Evolutionary conservation across 2,797 vertebrate genomes (phyloP).

Genomic region (Hydrolagus colliei): DNA sequence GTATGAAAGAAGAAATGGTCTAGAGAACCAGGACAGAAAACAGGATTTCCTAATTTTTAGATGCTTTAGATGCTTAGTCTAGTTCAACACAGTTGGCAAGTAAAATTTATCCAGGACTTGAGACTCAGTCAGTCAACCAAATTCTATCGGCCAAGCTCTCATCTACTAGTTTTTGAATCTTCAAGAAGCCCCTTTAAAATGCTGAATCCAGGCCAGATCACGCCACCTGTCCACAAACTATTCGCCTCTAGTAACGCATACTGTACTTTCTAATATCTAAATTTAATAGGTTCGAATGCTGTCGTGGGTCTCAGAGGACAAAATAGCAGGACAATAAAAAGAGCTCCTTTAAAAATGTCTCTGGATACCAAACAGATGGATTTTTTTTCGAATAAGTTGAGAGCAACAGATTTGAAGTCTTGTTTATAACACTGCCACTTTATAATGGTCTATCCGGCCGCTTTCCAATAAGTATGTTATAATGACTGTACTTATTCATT

Average conservation of each 20-base stretch:
- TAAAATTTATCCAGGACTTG: background rate
- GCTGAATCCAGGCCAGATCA: background rate
- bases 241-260: background rate
- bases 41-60: too few species aligned
- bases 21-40: too few species aligned
- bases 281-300: background rate
- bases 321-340: background rate
- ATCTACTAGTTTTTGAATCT: background rate
- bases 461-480: background rate
- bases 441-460: slow-evolving; percentile 12
- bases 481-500: slow-evolving; percentile 15
- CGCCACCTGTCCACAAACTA: background rate
- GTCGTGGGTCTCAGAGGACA: background rate
- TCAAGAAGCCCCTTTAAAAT: background rate
- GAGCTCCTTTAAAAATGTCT: slow-evolving; percentile 7
- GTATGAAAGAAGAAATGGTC: too few species aligned
- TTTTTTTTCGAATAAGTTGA: slow-evolving; percentile 12
- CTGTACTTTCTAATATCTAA: background rate
- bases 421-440: slow-evolving; percentile 14
- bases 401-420: background rate
- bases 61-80: too few species aligned
- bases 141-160: background rate
- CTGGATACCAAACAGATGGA: slow-evolving; percentile 1
- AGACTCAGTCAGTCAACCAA: background rate
- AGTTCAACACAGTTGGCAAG: too few species aligned